Evolutionary conservation across 2,888 invertebrate genomes (phyloP).

Genomic region (Norana najaformis): DNA sequence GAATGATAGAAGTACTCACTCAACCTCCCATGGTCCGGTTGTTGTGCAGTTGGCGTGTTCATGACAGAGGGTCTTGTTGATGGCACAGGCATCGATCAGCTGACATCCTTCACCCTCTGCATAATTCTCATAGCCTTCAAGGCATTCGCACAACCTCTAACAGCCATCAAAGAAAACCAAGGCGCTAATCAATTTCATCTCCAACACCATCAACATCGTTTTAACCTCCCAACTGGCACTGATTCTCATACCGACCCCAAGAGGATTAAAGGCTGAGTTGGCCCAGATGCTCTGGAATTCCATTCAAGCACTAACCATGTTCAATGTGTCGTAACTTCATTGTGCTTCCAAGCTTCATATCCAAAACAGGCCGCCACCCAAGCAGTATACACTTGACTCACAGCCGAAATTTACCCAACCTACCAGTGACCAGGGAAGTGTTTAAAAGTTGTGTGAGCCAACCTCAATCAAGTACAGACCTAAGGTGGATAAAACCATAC

Average conservation of each 20-base stretch:
- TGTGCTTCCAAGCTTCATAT: not conserved
- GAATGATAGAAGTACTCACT: constrained; percentile 43
- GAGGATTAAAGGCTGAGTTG: not conserved
- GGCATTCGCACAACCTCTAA: constrained; percentile 48
- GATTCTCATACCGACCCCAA: not conserved
- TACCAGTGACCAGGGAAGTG: too few species aligned
- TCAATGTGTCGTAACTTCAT: not conserved
- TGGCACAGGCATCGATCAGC: constrained; percentile 50
- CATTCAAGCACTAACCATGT: not conserved
- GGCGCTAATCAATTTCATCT: not conserved
- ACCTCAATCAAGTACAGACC: too few species aligned
- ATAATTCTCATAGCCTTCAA: constrained; percentile 49
- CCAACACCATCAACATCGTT: not conserved
- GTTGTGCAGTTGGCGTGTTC: constrained; percentile 51
- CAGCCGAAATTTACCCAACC: not conserved
- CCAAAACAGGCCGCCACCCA: not conserved
- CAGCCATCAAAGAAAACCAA: not conserved
- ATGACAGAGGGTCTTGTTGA: constrained; percentile 47
- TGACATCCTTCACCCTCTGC: constrained; percentile 47
- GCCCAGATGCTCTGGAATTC: not conserved
- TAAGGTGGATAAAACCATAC: too few species aligned
- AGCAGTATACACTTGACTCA: not conserved
- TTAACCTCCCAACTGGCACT: not conserved
- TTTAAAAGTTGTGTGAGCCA: too few species aligned
- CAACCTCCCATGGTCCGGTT: constrained; percentile 42